Evolutionary conservation across 2,888 invertebrate species (phyloP), one percentile per base, ranked within the genome.

Genomic region (Pandemis heparana): DNA sequence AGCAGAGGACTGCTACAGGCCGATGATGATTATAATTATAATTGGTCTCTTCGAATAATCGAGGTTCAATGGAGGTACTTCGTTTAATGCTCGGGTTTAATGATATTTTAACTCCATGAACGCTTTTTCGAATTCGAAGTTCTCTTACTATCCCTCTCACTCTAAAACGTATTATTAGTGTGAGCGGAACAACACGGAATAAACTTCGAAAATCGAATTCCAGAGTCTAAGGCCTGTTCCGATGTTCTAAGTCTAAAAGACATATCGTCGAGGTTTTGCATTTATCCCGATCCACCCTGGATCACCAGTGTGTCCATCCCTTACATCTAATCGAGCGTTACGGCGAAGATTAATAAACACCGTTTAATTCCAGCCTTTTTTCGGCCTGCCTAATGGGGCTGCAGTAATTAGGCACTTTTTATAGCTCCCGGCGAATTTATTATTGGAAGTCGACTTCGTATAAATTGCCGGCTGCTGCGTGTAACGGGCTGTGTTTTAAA

Each of bases 331-430:
- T 94, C 89, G 92, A 89, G 81, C 91, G 90, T 80, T 79, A 66
- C 76, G 83, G 81, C 82, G 82, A 85, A 89, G 91, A 91, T 94
- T 93, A 92, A 94, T 90, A 92, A 94, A 94, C 92, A 90, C 86
- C 81, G 92, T 91, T 92, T 89, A 91, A 88, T 88, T 85, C 89
- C 83, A 89, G 90, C 94, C 94, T 94, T 94, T 94, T 94, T 94
- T 93, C 91, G 93, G 94, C 85, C 78, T 81, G 87, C 80, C 90
- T 94, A 94, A 94, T 94, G 94, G 88, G 70, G 80, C 92, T 83
- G 79, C 86, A 84, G 83, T 92, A 92, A 94, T 93, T 89, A 91
- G 87, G 83, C 84, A 80, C 84, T 92, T 90, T 93, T 92, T 92
- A 90, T 85, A 77, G 80, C 77, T 76, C 72, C 71, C 74, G 74